These are phyloP conservation scores for Tachina grossa DNA, from an alignment of 2,888 invertebrate genomes.

Conservation along the genomic window DNA sequence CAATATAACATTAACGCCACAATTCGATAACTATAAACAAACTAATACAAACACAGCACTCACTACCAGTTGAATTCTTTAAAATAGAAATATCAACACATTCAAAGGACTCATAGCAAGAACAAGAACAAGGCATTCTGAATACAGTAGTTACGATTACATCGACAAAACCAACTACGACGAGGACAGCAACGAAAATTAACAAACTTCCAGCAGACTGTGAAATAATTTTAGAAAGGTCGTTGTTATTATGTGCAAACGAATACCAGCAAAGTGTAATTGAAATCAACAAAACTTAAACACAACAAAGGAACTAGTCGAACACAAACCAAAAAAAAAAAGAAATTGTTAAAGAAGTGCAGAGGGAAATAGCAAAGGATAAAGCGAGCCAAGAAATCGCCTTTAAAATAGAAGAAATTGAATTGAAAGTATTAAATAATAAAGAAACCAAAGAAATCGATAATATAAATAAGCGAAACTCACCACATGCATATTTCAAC, in stretches of 20 bases:
- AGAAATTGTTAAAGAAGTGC: conserved; percentile 19
- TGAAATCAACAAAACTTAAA: conserved; percentile 50
- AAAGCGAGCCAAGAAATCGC: conserved; percentile 34
- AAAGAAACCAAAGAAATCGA: conserved; percentile 71
- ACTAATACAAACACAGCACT: conserved; percentile 50
- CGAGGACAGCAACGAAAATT: conserved; percentile 57
- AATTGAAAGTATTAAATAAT: conserved; percentile 57
- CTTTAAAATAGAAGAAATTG: conserved; percentile 10
- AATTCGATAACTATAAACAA: conserved; percentile 58
- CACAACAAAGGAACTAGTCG: conserved; percentile 24
- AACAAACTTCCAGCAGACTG: conserved; percentile 70
- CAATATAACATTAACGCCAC: conserved; percentile 62
- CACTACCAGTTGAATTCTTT: conserved; percentile 56
- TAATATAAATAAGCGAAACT: conserved; percentile 39
- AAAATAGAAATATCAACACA: conserved; percentile 61
- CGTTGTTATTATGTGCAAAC: conserved; percentile 54
- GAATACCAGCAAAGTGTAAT: conserved; percentile 34
- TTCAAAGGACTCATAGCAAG: conserved; percentile 52
- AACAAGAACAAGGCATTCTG: conserved; percentile 22
- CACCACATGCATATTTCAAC: conserved; percentile 72
- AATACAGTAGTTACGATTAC: conserved; percentile 12
- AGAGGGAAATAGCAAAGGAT: conserved; percentile 19
- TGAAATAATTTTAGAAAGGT: conserved; percentile 70
- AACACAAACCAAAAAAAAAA: conserved; percentile 37
- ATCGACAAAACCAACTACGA: conserved; percentile 30